A percentile compares a stretch with the other conserved stretches of the same genome.
These are phyloP conservation scores for Corythornis vintsioides DNA, from an alignment of 2,113 vertebrate genomes.

Conservation along the genomic window DNA sequence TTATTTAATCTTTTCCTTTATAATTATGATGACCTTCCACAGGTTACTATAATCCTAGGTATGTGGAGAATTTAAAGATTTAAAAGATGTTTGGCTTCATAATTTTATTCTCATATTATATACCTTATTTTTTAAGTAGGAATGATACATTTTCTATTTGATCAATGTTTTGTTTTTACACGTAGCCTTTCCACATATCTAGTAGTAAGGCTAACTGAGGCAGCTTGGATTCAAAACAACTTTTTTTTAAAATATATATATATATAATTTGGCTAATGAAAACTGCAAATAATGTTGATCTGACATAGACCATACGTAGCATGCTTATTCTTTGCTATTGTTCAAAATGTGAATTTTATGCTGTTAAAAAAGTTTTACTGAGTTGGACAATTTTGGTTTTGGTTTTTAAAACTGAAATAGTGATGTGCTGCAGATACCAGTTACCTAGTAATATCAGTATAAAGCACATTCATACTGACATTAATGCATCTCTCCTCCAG, in stretches of 20 bases:
- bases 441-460: not conserved
- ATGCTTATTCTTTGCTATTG: not conserved
- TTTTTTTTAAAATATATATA: not conserved
- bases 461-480: not conserved
- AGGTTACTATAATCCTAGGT: constrained; percentile 73
- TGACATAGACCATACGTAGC: not conserved
- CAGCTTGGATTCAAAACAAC: not conserved
- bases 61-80: constrained; percentile 72
- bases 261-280: not conserved
- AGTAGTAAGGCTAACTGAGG: not conserved
- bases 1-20: constrained; percentile 73
- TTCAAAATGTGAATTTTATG: not conserved
- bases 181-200: not conserved
- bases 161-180: not conserved
- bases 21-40: constrained; percentile 73
- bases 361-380: not conserved
- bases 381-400: not conserved
- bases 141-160: not conserved
- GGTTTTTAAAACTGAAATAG: not conserved
- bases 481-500: not conserved
- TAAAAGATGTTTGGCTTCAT: constrained; percentile 72
- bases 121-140: constrained; percentile 21
- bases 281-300: not conserved
- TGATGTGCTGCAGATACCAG: not conserved
- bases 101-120: constrained; percentile 61